phyloP scores from a whole-genome alignment of 2,113 vertebrate genomes.

The Apteryx owenii region DNA sequence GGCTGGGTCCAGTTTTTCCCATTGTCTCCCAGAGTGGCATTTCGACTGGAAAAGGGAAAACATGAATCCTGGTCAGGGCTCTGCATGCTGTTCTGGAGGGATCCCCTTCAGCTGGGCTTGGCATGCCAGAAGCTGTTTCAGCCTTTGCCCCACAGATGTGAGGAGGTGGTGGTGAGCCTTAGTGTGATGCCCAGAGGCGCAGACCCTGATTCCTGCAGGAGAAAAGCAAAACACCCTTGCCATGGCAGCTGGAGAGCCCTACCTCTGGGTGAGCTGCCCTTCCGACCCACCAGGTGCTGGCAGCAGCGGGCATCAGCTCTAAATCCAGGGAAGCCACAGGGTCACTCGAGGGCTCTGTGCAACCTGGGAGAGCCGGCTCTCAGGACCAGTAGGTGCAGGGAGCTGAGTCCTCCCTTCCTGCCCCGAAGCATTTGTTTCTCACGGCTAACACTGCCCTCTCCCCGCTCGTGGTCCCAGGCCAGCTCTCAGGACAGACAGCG shows the following conservation, averaged over 20 bases:
- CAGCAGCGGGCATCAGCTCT: background rate
- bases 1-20: constrained; percentile 1
- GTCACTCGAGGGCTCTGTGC: background rate
- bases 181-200: background rate
- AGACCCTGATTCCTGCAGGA: background rate
- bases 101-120: background rate
- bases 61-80: background rate
- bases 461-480: fast-evolving
- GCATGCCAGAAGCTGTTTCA: background rate
- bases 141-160: background rate
- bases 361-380: background rate
- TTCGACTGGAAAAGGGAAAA: constrained; percentile 2
- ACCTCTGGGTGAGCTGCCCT: background rate
- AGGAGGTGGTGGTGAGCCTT: fast-evolving
- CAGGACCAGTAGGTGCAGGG: background rate
- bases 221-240: background rate
- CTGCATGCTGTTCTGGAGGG: background rate
- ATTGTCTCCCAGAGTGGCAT: background rate
- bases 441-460: background rate
- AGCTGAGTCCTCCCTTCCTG: background rate
- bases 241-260: background rate
- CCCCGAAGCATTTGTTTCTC: background rate
- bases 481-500: background rate
- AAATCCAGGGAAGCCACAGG: background rate
- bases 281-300: background rate